Conservation (phyloP, 37 sponge, comb jelly and placozoan genomes). For the Tethya wilhelma region DNA sequence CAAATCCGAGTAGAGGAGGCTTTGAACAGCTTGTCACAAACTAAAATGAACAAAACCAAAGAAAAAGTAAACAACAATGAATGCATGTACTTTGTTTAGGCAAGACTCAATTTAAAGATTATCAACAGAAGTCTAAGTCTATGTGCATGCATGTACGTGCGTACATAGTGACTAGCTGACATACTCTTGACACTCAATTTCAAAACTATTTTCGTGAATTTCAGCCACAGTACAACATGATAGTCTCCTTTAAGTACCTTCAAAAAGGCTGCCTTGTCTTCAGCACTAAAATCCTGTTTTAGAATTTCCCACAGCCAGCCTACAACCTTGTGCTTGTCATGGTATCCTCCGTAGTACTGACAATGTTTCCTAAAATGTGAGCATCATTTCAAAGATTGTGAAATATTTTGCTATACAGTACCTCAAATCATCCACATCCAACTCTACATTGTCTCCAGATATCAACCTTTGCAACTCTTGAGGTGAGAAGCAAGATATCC, state of each 20-base stretch:
- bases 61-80: not conserved
- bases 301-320: conserved; percentile 98
- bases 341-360: conserved; percentile 94
- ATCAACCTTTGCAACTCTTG: conserved; percentile 93
- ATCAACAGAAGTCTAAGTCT: too few relatives aligned
- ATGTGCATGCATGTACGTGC: too few relatives aligned
- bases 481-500: conserved; percentile 85
- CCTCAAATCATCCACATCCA: conserved; percentile 94
- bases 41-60: conserved; percentile 36
- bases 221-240: too few relatives aligned
- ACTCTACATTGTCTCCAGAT: conserved; percentile 84
- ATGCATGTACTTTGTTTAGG: too few relatives aligned
- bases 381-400: not conserved
- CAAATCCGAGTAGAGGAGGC: conserved; percentile 95
- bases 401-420: conserved; percentile 8
- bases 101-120: too few relatives aligned
- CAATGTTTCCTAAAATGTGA: conserved; percentile 87
- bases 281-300: conserved; percentile 80
- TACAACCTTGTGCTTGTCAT: conserved; percentile 87
- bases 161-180: too few relatives aligned
- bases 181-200: too few relatives aligned
- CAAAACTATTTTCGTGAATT: too few relatives aligned
- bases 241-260: conserved; percentile 60
- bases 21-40: conserved; percentile 99
- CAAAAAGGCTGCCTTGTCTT: conserved; percentile 81